These are phyloP conservation scores for Acestrorhynchus altus DNA, from an alignment of 2,797 vertebrate genomes.

Conservation along the genomic window DNA sequence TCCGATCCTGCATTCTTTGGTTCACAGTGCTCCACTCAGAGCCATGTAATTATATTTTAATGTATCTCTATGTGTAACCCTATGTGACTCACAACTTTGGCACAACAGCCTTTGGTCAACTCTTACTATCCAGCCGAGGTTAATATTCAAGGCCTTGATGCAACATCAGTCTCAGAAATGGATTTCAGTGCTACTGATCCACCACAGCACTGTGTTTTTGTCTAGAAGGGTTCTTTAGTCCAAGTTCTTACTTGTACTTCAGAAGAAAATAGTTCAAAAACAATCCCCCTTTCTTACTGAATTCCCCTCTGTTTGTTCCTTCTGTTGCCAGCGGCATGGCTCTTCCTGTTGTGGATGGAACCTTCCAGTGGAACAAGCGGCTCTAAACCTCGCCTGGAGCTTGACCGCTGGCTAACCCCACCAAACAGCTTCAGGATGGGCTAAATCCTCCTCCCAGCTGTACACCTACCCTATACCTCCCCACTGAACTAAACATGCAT, in stretches of 20 bases:
- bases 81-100: too few species aligned
- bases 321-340: not conserved
- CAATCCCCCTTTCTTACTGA: not conserved
- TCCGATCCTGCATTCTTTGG: too few species aligned
- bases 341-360: not conserved
- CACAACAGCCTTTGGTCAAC: too few species aligned
- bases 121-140: not conserved
- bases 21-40: too few species aligned
- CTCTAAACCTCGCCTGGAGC: conserved; percentile 2
- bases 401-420: conserved; percentile 14
- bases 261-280: not conserved
- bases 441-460: not conserved
- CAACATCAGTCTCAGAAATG: not conserved
- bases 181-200: not conserved
- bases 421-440: not conserved
- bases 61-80: too few species aligned
- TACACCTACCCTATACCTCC: not conserved
- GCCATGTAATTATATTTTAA: too few species aligned
- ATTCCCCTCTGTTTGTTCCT: not conserved
- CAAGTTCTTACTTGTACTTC: not conserved
- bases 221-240: not conserved
- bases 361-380: not conserved
- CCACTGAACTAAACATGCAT: not conserved
- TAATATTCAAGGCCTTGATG: not conserved
- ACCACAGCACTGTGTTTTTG: not conserved